phyloP scores from a whole-genome alignment of 2,113 vertebrate species.

The Pteronura brasiliensis region DNA sequence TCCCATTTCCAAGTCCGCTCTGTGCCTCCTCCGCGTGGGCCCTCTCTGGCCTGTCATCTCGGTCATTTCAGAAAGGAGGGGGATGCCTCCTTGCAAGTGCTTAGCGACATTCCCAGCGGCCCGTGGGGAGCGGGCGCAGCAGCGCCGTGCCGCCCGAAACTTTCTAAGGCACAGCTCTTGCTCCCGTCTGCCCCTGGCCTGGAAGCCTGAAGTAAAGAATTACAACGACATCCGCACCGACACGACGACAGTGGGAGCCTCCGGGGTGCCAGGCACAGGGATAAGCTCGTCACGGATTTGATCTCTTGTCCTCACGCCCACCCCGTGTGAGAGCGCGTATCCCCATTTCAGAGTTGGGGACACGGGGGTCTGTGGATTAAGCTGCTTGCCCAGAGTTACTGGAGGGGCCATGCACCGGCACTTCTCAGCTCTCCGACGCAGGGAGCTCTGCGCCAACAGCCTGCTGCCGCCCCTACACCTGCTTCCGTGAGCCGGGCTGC shows the following conservation, averaged over 20 bases:
- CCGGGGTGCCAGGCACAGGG: background rate
- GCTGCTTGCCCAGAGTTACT: background rate
- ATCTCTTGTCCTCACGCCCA: background rate
- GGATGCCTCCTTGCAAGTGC: background rate
- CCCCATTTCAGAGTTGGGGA: background rate
- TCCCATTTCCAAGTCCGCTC: background rate
- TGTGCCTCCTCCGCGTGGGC: too few species aligned
- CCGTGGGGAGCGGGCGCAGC: rapidly evolving
- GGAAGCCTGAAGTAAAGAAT: background rate
- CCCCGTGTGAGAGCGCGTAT: background rate
- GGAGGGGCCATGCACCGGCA: rapidly evolving
- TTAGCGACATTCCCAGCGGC: background rate
- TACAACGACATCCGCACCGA: rapidly evolving
- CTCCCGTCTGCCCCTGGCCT: rapidly evolving
- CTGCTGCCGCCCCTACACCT: background rate
- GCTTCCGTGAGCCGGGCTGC: rapidly evolving
- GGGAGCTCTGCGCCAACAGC: background rate
- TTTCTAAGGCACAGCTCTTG: rapidly evolving
- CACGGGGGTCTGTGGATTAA: background rate
- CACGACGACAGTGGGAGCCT: background rate
- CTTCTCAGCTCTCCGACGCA: background rate
- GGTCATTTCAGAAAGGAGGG: background rate
- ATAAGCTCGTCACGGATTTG: background rate
- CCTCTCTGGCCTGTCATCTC: background rate
- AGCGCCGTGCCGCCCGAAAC: rapidly evolving